Conservation (phyloP, 2,888 invertebrate genomes). For the Thereva nobilitata region DNA sequence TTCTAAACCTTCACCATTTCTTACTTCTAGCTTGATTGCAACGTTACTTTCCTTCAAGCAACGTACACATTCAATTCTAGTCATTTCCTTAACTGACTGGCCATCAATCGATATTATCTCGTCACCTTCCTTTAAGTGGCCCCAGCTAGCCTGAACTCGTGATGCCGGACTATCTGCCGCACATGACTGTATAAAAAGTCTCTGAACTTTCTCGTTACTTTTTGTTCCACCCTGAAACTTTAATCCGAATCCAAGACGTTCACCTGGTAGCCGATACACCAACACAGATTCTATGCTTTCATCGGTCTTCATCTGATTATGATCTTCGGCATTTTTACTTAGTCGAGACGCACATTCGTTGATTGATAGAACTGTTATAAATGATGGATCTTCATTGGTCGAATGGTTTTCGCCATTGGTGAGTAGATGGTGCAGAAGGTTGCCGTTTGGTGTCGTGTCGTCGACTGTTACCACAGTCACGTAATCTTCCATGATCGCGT, state of each 20-base stretch:
- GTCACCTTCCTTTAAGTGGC: slow-evolving; percentile 81
- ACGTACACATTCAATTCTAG: slow-evolving; percentile 84
- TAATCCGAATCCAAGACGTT: slow-evolving; percentile 86
- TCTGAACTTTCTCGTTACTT: slow-evolving; percentile 76
- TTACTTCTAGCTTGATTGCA: slow-evolving; percentile 74
- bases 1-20: slow-evolving; percentile 58
- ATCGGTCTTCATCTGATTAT: slow-evolving; percentile 46
- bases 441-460: slow-evolving; percentile 47
- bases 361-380: slow-evolving; percentile 67
- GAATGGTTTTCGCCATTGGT: slow-evolving; percentile 37
- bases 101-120: slow-evolving; percentile 87
- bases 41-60: slow-evolving; percentile 84
- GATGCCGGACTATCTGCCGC: slow-evolving; percentile 87
- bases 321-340: slow-evolving; percentile 17
- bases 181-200: slow-evolving; percentile 86
- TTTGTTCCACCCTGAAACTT: slow-evolving; percentile 91
- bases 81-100: slow-evolving; percentile 76
- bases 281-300: slow-evolving; percentile 72
- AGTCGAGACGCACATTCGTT: slow-evolving; percentile 54
- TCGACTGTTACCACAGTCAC: slow-evolving; percentile 68
- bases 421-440: slow-evolving; percentile 41
- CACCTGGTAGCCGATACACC: slow-evolving; percentile 85
- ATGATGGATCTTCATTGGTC: slow-evolving; percentile 56
- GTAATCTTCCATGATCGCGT: slow-evolving; percentile 57
- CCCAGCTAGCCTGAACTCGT: slow-evolving; percentile 81